Evolutionary conservation across 2,113 vertebrate species (phyloP).

Genomic region (Dicerorhinus sumatrensis): DNA sequence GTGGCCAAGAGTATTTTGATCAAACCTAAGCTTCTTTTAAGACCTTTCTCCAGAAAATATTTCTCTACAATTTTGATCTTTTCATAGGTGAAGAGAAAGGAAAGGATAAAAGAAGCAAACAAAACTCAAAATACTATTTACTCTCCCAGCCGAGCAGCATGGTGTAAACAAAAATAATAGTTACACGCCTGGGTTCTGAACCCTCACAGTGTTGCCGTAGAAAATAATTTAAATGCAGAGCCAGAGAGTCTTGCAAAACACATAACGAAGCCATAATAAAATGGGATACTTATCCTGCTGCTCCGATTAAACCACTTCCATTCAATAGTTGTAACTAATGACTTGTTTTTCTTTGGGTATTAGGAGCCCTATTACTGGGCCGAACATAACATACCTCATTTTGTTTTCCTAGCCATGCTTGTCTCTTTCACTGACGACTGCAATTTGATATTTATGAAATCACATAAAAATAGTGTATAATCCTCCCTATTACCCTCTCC

Average conservation of each 20-base stretch:
- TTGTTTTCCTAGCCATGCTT: slow-evolving; percentile 83
- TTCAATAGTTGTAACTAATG: slow-evolving; percentile 84
- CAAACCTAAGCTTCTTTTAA: slow-evolving; percentile 40
- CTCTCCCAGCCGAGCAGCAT: slow-evolving; percentile 74
- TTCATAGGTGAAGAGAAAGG: slow-evolving; percentile 60
- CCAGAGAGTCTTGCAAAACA: slow-evolving; percentile 82
- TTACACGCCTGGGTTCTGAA: slow-evolving; percentile 78
- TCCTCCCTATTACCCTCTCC: slow-evolving; percentile 67
- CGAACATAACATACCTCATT: slow-evolving; percentile 82
- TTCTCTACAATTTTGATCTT: slow-evolving; percentile 76
- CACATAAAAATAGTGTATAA: slow-evolving; percentile 83
- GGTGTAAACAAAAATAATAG: slow-evolving; percentile 86
- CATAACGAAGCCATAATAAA: slow-evolving; percentile 85
- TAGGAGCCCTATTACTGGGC: slow-evolving; percentile 84
- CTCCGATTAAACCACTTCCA: slow-evolving; percentile 85
- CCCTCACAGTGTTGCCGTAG: slow-evolving; percentile 72
- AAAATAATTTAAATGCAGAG: slow-evolving; percentile 85
- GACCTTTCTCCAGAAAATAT: slow-evolving; percentile 59
- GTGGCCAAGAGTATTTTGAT: slow-evolving; percentile 54
- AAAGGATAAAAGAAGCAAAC: slow-evolving; percentile 72
- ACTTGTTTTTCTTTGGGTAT: slow-evolving; percentile 87
- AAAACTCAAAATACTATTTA: slow-evolving; percentile 62
- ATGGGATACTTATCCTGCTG: slow-evolving; percentile 83
- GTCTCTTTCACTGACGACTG: slow-evolving; percentile 82
- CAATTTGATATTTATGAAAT: slow-evolving; percentile 88